Conservation (phyloP, 2,888 invertebrate genomes). For the Oeneis ivallda region DNA sequence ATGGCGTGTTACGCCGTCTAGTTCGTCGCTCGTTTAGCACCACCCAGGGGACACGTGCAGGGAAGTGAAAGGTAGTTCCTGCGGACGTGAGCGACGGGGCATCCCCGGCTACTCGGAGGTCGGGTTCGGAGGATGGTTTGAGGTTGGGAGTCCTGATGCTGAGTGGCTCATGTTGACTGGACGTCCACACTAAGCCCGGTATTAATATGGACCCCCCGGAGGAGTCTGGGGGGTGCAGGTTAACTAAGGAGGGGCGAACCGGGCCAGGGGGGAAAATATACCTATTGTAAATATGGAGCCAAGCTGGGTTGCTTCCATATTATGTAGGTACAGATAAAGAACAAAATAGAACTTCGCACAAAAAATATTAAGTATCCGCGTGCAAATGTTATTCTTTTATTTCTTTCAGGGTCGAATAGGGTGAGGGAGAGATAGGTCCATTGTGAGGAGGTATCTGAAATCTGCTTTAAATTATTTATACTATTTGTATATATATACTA, state of each 20-base stretch:
- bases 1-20: no score
- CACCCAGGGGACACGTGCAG: no score
- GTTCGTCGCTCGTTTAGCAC: no score
- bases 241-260: conserved; percentile 95
- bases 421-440: conserved; percentile 10
- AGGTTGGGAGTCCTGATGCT: conserved; percentile 85
- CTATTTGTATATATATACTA: conserved; percentile 6
- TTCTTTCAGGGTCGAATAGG: conserved; percentile 8
- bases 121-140: conserved; percentile 95
- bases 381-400: conserved; percentile 3
- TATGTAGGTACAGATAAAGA: no score
- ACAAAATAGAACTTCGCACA: background rate
- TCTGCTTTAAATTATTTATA: no score
- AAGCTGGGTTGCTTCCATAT: no score
- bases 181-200: conserved; percentile 97
- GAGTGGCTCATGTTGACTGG: conserved; percentile 87
- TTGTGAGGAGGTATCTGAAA: conserved; percentile 7
- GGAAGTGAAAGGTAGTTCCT: no score
- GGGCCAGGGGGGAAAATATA: conserved; percentile 99
- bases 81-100: no score
- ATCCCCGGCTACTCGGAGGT: conserved; percentile 98
- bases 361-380: background rate
- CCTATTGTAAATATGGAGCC: no score
- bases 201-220: conserved; percentile 96
- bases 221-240: conserved; percentile 89